A percentile compares a stretch with the other conserved stretches of the same genome.
Evolutionary conservation across 2,797 vertebrate genomes (phyloP).

Genomic region (Mastacembelus armatus): DNA sequence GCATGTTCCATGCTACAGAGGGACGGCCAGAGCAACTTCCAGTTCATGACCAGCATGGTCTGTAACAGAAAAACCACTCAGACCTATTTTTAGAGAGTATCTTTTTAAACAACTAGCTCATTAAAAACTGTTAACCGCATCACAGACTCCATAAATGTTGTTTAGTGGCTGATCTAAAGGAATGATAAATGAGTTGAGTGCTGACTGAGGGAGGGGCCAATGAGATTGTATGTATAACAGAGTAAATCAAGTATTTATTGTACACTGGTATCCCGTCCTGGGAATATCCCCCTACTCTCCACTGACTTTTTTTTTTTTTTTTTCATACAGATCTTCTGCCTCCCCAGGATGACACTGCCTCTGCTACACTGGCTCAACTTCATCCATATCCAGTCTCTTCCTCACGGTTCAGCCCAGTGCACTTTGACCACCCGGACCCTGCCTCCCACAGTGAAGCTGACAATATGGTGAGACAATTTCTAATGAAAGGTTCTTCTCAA

Average conservation of each 20-base stretch:
- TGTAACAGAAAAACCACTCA: conserved; percentile 30
- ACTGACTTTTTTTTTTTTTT: conserved; percentile 23
- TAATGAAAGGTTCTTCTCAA: conserved; percentile 14
- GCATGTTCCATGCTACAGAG: conserved; percentile 90
- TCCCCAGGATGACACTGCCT: conserved; percentile 77
- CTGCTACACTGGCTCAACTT: conserved; percentile 66
- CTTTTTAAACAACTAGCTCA: conserved; percentile 1
- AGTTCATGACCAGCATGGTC: conserved; percentile 79
- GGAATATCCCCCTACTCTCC: too few species aligned
- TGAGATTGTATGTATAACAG: too few species aligned
- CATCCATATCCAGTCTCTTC: conserved; percentile 68
- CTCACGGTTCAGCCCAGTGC: conserved; percentile 74
- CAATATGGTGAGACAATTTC: conserved; percentile 73
- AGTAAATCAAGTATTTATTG: too few species aligned
- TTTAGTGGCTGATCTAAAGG: too few species aligned
- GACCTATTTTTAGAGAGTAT: neutral
- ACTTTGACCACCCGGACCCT: conserved; percentile 75
- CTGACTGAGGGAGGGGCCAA: too few species aligned
- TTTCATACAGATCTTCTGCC: conserved; percentile 60
- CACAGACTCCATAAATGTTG: neutral
- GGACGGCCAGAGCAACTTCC: conserved; percentile 68
- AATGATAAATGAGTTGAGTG: too few species aligned
- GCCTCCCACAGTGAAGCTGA: conserved; percentile 72
- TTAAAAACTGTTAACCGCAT: neutral
- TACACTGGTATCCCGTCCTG: too few species aligned